Conservation (phyloP, 2,113 vertebrate species). For the Cephalopholis sonnerati region DNA sequence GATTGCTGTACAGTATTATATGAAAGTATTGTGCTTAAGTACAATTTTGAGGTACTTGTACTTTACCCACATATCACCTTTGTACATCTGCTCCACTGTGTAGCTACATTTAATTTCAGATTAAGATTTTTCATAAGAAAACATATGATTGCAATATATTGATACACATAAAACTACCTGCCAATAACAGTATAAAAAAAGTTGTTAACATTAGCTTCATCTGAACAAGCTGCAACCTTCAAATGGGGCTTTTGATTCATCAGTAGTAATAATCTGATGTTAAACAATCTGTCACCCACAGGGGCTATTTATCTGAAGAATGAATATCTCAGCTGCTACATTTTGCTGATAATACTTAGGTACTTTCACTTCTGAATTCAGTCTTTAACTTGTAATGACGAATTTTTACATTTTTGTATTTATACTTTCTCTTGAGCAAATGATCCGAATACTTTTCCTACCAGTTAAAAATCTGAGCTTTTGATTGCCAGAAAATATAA, state of each 20-base stretch:
- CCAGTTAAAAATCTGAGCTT: not conserved
- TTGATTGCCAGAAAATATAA: constrained; percentile 4
- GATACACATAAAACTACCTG: not conserved
- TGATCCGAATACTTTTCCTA: not conserved
- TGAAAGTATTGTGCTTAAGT: not conserved
- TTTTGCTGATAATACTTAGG: not conserved
- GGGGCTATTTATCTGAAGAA: not conserved
- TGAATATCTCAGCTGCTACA: not conserved
- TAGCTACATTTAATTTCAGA: not conserved
- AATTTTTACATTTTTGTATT: not conserved
- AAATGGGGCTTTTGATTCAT: not conserved
- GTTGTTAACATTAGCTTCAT: not conserved
- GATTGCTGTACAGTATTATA: not conserved
- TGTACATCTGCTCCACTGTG: not conserved
- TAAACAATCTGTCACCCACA: not conserved
- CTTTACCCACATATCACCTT: too few species aligned
- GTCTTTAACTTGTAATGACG: not conserved
- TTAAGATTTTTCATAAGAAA: not conserved
- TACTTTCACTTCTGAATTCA: not conserved
- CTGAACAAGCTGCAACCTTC: not conserved
- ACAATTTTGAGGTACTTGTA: not conserved
- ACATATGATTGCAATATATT: not conserved
- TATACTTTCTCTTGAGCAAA: not conserved
- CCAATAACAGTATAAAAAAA: not conserved
- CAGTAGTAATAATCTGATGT: not conserved